These are phyloP conservation scores for Limonius californicus DNA, from an alignment of 1,140 invertebrate genomes.

Conservation along the genomic window DNA sequence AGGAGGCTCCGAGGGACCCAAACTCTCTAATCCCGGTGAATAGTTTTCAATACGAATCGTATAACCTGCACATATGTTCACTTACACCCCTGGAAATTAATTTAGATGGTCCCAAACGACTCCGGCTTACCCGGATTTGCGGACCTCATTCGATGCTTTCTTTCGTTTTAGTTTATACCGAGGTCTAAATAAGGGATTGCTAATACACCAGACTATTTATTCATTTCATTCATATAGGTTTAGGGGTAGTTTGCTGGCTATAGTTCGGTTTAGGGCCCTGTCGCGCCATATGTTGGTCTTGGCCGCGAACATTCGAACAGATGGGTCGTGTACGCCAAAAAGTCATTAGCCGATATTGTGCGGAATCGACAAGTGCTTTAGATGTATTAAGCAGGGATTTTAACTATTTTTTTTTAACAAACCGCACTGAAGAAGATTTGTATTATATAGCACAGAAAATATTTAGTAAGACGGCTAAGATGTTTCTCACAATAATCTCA, in stretches of 20 bases:
- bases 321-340: slow-evolving; percentile 46
- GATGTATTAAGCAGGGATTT: background rate
- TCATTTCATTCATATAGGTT: slow-evolving; percentile 39
- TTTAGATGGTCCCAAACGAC: slow-evolving; percentile 26
- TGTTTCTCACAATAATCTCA: no score
- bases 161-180: slow-evolving; percentile 18
- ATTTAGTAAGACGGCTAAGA: no score
- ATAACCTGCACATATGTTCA: slow-evolving; percentile 49
- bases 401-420: slow-evolving; percentile 7
- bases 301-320: slow-evolving; percentile 48
- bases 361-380: slow-evolving; percentile 42
- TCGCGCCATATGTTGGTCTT: slow-evolving; percentile 45
- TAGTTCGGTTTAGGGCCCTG: slow-evolving; percentile 27
- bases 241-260: slow-evolving; percentile 20
- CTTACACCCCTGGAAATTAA: slow-evolving; percentile 36
- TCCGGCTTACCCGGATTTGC: background rate
- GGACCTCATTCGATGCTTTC: background rate
- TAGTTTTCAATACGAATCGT: slow-evolving; percentile 47
- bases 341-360: slow-evolving; percentile 47
- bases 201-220: slow-evolving; percentile 45
- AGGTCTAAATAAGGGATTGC: slow-evolving; percentile 34
- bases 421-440: no score
- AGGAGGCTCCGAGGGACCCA: no score
- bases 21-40: slow-evolving; percentile 35
- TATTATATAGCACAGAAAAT: no score